These are phyloP conservation scores for Volucella inanis DNA, from an alignment of 2,888 invertebrate species.

Conservation along the genomic window DNA sequence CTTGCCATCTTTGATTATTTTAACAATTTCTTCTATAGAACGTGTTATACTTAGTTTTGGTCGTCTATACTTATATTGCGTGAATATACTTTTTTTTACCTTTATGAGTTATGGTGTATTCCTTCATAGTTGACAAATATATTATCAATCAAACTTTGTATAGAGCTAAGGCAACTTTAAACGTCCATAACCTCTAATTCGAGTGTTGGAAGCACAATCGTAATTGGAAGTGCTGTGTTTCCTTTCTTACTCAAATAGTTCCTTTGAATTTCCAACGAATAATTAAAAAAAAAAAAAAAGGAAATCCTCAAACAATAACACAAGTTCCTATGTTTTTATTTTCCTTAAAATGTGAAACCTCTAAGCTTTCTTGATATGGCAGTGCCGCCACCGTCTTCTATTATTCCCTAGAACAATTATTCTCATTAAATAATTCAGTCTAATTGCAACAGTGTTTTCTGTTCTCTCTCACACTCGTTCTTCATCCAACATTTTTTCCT, in stretches of 20 bases:
- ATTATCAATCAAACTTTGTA: too few relatives aligned
- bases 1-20: too few relatives aligned
- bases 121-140: too few relatives aligned
- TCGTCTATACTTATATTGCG: too few relatives aligned
- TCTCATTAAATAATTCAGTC: slow-evolving; percentile 66
- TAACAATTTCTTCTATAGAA: too few relatives aligned
- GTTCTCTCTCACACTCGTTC: slow-evolving; percentile 1
- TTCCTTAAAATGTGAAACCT: slow-evolving; percentile 1
- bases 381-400: slow-evolving; percentile 4
- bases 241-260: neutral
- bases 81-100: too few relatives aligned
- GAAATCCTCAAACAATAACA: neutral
- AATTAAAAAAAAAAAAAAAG: neutral
- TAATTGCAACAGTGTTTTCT: slow-evolving; percentile 46
- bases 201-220: too few relatives aligned
- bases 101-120: too few relatives aligned
- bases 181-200: too few relatives aligned
- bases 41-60: too few relatives aligned
- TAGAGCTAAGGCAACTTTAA: too few relatives aligned
- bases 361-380: neutral
- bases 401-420: slow-evolving; percentile 50
- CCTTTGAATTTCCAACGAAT: neutral
- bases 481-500: slow-evolving; percentile 11
- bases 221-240: neutral
- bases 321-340: neutral